These are phyloP conservation scores for Cavia porcellus DNA, from an alignment of 2,113 vertebrate species.

Conservation along the genomic window DNA sequence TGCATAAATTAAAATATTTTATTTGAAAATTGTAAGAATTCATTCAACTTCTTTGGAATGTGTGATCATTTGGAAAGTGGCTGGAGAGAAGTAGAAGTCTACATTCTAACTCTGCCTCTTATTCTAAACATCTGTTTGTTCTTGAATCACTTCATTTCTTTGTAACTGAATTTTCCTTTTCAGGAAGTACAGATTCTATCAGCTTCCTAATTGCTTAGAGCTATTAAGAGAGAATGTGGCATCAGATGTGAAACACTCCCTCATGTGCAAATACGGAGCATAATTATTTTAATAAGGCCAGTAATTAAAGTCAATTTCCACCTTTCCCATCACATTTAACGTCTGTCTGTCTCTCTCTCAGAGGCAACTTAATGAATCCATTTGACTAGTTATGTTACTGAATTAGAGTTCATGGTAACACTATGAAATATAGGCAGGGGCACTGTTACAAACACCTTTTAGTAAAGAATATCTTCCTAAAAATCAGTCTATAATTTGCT, in stretches of 20 bases:
- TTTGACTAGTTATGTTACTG: slow-evolving; percentile 56
- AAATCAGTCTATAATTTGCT: background rate
- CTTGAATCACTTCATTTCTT: slow-evolving; percentile 45
- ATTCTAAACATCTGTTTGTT: background rate
- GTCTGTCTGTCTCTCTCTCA: background rate
- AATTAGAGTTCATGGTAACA: slow-evolving; percentile 13
- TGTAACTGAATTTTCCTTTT: slow-evolving; percentile 59
- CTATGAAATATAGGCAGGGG: slow-evolving; percentile 27
- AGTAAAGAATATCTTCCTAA: slow-evolving; percentile 5
- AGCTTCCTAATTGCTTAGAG: slow-evolving; percentile 3
- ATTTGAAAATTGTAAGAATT: slow-evolving; percentile 26
- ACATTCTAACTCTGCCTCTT: background rate
- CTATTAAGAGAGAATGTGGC: slow-evolving; percentile 31
- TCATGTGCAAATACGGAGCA: slow-evolving; percentile 60
- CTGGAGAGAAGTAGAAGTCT: background rate
- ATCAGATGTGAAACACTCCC: slow-evolving; percentile 46
- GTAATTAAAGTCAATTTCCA: slow-evolving; percentile 24
- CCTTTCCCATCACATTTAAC: slow-evolving; percentile 29
- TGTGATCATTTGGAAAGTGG: background rate
- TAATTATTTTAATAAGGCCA: slow-evolving; percentile 68
- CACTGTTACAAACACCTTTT: slow-evolving; percentile 17
- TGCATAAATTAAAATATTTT: background rate
- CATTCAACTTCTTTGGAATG: background rate
- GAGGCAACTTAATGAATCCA: slow-evolving; percentile 37
- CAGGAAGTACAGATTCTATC: slow-evolving; percentile 61